Conservation (phyloP, 2,888 invertebrate species). For the Neoitamus cyanurus region DNA sequence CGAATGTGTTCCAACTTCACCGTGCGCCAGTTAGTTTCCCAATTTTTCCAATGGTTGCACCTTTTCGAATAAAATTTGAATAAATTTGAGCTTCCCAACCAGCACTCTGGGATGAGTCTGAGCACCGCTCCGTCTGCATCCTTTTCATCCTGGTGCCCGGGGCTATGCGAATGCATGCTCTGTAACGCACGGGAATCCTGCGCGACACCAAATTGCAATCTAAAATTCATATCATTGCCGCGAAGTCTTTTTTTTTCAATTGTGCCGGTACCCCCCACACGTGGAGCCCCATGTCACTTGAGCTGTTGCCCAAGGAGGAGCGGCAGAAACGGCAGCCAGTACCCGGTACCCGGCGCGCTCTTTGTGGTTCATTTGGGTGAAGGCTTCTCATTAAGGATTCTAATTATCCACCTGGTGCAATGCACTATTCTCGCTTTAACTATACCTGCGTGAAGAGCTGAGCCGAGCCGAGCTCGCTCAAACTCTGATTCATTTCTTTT, state of each 20-base stretch:
- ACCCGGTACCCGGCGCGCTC: neutral
- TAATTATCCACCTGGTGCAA: constrained; percentile 41
- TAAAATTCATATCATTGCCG: constrained; percentile 27
- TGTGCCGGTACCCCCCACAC: neutral
- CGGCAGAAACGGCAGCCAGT: neutral
- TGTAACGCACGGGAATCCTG: neutral
- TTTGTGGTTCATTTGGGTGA: neutral
- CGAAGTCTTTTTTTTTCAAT: constrained; percentile 8
- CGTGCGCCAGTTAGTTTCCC: neutral
- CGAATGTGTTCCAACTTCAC: constrained; percentile 10
- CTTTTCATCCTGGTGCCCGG: neutral
- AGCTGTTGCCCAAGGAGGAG: neutral
- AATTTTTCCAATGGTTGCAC: constrained; percentile 41
- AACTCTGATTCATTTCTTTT: constrained; percentile 24
- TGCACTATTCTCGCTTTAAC: neutral
- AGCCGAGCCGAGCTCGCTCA: neutral
- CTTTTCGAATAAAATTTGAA: constrained; percentile 42
- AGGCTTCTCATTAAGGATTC: constrained; percentile 35
- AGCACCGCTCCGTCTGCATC: neutral
- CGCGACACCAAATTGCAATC: constrained; percentile 29
- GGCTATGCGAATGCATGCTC: neutral
- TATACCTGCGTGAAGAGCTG: neutral
- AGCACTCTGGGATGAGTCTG: neutral
- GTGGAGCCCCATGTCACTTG: neutral
- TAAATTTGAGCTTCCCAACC: constrained; percentile 6